These are phyloP conservation scores for Lepisosteus osseus DNA, from an alignment of 2,113 vertebrate species.

Conservation along the genomic window DNA sequence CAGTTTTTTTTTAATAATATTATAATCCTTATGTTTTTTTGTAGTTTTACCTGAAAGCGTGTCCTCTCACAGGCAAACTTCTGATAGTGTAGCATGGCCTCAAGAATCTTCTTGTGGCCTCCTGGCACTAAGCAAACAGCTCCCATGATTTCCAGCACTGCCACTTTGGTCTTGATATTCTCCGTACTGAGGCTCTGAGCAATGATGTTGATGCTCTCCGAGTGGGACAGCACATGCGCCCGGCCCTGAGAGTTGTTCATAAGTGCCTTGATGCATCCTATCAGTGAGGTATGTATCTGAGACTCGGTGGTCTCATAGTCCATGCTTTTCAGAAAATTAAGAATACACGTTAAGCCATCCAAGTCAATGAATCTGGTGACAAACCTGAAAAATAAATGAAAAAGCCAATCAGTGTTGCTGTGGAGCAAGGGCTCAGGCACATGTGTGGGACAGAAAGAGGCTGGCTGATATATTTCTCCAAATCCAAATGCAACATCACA, in stretches of 20 bases:
- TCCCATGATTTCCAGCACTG: conserved; percentile 97
- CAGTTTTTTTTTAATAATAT: too few species aligned
- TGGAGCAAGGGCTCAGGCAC: too few species aligned
- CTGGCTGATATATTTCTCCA: too few species aligned
- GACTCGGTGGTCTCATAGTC: conserved; percentile 97
- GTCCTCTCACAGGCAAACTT: conserved; percentile 92
- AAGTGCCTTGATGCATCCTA: conserved; percentile 96
- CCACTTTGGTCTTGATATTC: conserved; percentile 97
- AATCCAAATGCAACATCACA: too few species aligned
- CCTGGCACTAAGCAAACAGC: conserved; percentile 97
- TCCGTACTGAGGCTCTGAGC: conserved; percentile 97
- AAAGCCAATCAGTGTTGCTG: not conserved
- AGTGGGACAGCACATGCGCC: conserved; percentile 91
- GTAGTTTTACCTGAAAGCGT: conserved; percentile 83
- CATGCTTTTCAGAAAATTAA: conserved; percentile 97
- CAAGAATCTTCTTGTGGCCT: conserved; percentile 92
- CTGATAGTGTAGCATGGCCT: conserved; percentile 97
- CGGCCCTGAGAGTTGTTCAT: conserved; percentile 99
- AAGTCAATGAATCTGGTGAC: conserved; percentile 96
- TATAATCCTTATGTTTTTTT: not conserved
- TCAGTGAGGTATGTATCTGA: conserved; percentile 97
- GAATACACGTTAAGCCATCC: conserved; percentile 92
- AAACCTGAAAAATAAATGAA: conserved; percentile 69
- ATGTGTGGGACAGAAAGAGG: too few species aligned
- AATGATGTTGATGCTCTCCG: conserved; percentile 95